Percentiles rank a stretch among this genome's conserved stretches.
Conservation (phyloP, 2,113 vertebrate genomes). For the Hippotragus niger region DNA sequence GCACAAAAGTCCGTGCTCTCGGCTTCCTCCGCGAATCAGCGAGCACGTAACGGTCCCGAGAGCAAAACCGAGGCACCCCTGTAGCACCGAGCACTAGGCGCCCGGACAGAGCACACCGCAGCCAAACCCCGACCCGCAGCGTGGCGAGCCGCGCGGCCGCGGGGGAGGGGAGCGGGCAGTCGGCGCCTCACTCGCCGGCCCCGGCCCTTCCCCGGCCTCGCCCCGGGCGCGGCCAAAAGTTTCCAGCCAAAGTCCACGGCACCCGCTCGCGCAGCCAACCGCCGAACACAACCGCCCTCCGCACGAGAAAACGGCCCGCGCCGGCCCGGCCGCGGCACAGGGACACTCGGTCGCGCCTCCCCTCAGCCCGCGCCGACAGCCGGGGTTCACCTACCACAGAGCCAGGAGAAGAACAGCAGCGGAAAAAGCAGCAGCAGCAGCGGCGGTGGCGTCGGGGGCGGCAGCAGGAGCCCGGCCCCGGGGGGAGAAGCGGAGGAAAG, state of each 20-base stretch:
- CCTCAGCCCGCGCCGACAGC: conserved; percentile 29
- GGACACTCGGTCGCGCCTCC: not conserved
- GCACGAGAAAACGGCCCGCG: not conserved
- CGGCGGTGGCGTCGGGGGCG: conserved; percentile 51
- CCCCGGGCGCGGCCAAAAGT: conserved; percentile 66
- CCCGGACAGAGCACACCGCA: not conserved
- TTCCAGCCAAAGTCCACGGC: conserved; percentile 64
- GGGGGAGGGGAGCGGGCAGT: not conserved
- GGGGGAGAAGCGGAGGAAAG: conserved; percentile 62
- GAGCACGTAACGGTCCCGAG: conserved; percentile 54
- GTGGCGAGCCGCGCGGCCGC: not conserved
- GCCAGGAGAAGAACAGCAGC: conserved; percentile 67
- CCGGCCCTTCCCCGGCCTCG: conserved; percentile 47
- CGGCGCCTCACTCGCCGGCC: not conserved
- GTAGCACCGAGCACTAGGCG: not conserved
- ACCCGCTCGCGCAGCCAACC: conserved; percentile 44
- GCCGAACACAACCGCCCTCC: conserved; percentile 42
- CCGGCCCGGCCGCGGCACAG: not conserved
- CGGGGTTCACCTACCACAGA: conserved; percentile 69
- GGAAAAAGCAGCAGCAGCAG: conserved; percentile 62
- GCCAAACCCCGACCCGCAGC: not conserved
- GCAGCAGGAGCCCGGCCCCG: conserved; percentile 52
- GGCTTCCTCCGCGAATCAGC: not conserved
- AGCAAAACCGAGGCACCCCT: not conserved
- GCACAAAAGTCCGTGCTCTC: not conserved